Evolutionary conservation across 2,797 vertebrate species (phyloP).

Genomic region (Xenentodon cancila): DNA sequence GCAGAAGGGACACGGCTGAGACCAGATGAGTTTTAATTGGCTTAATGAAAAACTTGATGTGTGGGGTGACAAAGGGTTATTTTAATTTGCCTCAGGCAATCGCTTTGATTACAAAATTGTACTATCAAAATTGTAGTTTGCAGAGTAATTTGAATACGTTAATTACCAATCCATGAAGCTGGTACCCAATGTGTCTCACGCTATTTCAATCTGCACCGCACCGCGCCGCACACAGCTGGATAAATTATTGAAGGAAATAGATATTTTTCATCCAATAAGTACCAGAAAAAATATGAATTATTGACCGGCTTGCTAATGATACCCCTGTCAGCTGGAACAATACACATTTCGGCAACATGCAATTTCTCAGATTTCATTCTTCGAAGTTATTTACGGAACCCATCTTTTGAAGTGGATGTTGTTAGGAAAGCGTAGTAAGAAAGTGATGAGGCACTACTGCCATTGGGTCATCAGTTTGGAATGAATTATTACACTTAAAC

Average conservation of each 20-base stretch:
- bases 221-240: conserved; percentile 18
- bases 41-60: conserved; percentile 75
- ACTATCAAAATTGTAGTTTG: conserved; percentile 57
- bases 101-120: conserved; percentile 69
- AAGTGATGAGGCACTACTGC: conserved; percentile 46
- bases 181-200: conserved; percentile 10
- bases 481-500: conserved; percentile 52
- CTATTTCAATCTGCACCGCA: conserved; percentile 30
- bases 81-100: conserved; percentile 67
- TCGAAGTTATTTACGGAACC: conserved; percentile 58
- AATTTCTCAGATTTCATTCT: conserved; percentile 47
- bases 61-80: conserved; percentile 72
- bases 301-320: conserved; percentile 60
- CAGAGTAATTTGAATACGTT: conserved; percentile 64
- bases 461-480: conserved; percentile 43
- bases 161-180: conserved; percentile 48
- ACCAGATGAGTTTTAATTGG: conserved; percentile 77
- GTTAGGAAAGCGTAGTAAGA: conserved; percentile 48
- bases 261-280: conserved; percentile 69
- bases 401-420: conserved; percentile 51
- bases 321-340: conserved; percentile 58
- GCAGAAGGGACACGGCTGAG: conserved; percentile 25
- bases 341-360: conserved; percentile 33
- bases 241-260: conserved; percentile 63
- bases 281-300: conserved; percentile 71